Percentiles rank a stretch among this genome's conserved stretches.
phyloP scores from a whole-genome alignment of 2,888 invertebrate genomes.

The Scaptomyza polygonia region DNA sequence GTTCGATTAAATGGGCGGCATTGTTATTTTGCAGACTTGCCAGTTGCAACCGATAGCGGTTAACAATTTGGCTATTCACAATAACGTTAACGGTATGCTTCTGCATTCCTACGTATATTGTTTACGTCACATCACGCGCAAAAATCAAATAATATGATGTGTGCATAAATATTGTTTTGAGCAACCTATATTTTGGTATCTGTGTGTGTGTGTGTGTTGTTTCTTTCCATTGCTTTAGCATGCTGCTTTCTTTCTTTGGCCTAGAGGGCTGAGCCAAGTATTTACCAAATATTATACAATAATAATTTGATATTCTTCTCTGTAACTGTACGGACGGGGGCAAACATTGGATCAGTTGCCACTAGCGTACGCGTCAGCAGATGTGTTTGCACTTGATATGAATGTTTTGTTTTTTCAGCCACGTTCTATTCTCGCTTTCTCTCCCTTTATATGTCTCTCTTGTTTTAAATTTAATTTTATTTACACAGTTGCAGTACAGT shows the following conservation, averaged over 20 bases:
- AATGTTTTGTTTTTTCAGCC: slow-evolving; percentile 61
- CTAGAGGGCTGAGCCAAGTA: slow-evolving; percentile 1
- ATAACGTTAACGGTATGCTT: neutral
- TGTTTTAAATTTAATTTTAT: slow-evolving; percentile 61
- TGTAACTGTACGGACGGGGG: slow-evolving; percentile 61
- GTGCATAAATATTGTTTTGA: slow-evolving; percentile 53
- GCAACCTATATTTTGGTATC: slow-evolving; percentile 60
- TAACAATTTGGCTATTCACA: slow-evolving; percentile 5
- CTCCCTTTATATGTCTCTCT: slow-evolving; percentile 6
- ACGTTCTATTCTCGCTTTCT: slow-evolving; percentile 37
- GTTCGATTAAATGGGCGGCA: slow-evolving; percentile 1
- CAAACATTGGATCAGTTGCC: slow-evolving; percentile 52
- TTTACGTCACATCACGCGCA: slow-evolving; percentile 15
- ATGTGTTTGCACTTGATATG: slow-evolving; percentile 67
- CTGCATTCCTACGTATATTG: slow-evolving; percentile 1
- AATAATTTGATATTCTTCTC: slow-evolving; percentile 51
- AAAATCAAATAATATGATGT: slow-evolving; percentile 41
- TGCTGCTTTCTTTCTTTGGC: slow-evolving; percentile 4
- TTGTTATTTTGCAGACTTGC: neutral
- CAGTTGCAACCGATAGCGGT: neutral
- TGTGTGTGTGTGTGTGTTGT: neutral
- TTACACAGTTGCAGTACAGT: slow-evolving; percentile 77
- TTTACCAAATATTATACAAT: slow-evolving; percentile 59
- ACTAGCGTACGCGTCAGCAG: slow-evolving; percentile 51
- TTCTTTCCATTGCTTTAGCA: slow-evolving; percentile 5